These are phyloP conservation scores for Hylia prasina DNA, from an alignment of 2,113 vertebrate genomes.

Conservation along the genomic window DNA sequence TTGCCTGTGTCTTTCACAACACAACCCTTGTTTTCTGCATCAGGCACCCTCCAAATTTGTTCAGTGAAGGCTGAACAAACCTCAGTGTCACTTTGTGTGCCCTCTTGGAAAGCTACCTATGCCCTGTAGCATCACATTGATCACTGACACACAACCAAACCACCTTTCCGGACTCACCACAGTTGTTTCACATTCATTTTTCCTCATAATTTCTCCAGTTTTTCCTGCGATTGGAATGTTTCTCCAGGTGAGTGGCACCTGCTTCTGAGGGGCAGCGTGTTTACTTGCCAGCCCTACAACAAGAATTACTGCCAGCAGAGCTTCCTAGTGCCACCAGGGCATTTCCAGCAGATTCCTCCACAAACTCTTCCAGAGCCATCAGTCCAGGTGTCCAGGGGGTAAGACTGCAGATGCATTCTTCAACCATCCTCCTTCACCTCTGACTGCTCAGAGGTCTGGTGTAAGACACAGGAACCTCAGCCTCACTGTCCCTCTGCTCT, in stretches of 20 bases:
- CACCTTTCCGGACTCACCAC: not conserved
- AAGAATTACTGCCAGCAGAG: not conserved
- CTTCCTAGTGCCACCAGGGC: not conserved
- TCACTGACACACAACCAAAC: not conserved
- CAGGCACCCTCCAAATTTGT: not conserved
- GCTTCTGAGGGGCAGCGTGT: not conserved
- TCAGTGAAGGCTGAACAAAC: not conserved
- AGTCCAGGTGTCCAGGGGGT: not conserved
- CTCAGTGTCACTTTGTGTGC: not conserved
- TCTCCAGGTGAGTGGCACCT: not conserved
- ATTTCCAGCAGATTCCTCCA: not conserved
- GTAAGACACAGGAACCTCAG: not conserved
- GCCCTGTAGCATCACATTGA: not conserved
- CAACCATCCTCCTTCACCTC: not conserved
- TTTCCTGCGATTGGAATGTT: not conserved
- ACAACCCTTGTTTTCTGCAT: not conserved
- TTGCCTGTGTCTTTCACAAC: not conserved
- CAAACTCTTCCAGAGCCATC: not conserved
- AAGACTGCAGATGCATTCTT: not conserved
- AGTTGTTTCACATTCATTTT: not conserved
- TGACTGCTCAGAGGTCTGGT: not conserved
- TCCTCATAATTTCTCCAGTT: not conserved
- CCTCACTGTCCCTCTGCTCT: not conserved
- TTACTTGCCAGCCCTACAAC: not conserved
- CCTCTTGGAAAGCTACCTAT: not conserved